Conservation (phyloP, 2,888 invertebrate species). For the Apamea epomidion region DNA sequence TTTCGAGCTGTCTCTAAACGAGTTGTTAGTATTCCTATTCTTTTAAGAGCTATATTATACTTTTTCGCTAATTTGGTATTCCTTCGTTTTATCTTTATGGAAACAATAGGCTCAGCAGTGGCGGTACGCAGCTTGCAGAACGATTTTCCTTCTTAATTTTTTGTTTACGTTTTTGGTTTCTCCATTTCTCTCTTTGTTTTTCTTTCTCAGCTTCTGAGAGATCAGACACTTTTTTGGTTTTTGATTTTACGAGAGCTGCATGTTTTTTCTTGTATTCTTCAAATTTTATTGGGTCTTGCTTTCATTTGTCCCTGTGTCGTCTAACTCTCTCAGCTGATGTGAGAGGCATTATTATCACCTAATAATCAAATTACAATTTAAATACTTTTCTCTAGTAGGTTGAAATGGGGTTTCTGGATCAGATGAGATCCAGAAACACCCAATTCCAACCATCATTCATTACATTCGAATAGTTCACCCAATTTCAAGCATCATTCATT, state of each 20-base stretch:
- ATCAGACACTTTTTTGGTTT: slow-evolving; percentile 17
- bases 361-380: slow-evolving; percentile 5
- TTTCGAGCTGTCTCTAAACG: slow-evolving; percentile 3
- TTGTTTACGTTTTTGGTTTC: slow-evolving; percentile 17
- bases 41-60: slow-evolving; percentile 18
- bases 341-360: slow-evolving; percentile 5
- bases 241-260: too few relatives aligned
- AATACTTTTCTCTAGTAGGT: not conserved
- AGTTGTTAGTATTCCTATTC: slow-evolving; percentile 13
- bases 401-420: too few relatives aligned
- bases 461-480: too few relatives aligned
- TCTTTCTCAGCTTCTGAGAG: slow-evolving; percentile 17
- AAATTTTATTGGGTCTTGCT: too few relatives aligned
- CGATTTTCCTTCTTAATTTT: not conserved
- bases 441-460: too few relatives aligned
- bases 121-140: slow-evolving; percentile 12
- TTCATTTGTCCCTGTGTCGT: too few relatives aligned
- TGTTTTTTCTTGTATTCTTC: not conserved
- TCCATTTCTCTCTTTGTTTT: slow-evolving; percentile 18
- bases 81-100: not conserved
- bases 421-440: too few relatives aligned
- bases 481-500: too few relatives aligned
- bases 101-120: slow-evolving; percentile 1
- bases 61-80: slow-evolving; percentile 11
- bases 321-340: slow-evolving; percentile 1